These are phyloP conservation scores for Macquaria ambigua DNA, from an alignment of 2,113 vertebrate species.

Conservation along the genomic window DNA sequence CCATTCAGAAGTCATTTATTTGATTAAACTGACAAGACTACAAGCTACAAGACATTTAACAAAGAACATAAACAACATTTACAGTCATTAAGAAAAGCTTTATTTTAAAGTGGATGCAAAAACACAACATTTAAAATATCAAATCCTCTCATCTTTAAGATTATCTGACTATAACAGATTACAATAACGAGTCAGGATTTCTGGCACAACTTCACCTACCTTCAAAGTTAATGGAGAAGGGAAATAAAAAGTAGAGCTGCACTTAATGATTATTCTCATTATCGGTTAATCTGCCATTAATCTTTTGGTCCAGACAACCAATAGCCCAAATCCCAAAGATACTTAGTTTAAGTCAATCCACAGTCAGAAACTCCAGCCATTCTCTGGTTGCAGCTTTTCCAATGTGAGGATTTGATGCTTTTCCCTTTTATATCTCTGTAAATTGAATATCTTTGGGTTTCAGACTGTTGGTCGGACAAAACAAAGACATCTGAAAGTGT, in stretches of 20 bases:
- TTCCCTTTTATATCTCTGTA: neutral
- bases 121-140: neutral
- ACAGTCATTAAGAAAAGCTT: neutral
- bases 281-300: neutral
- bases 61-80: neutral
- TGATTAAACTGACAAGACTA: too few relatives aligned
- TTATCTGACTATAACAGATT: too few relatives aligned
- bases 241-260: neutral
- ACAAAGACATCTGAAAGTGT: too few relatives aligned
- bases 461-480: neutral
- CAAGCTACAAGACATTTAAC: neutral
- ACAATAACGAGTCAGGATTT: neutral
- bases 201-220: neutral
- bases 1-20: too few relatives aligned
- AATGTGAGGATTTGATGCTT: too few relatives aligned
- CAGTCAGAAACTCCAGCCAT: neutral
- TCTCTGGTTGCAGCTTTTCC: neutral
- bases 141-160: neutral
- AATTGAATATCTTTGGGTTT: neutral
- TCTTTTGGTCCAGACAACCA: neutral
- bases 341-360: neutral
- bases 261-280: neutral
- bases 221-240: neutral
- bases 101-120: constrained; percentile 6
- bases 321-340: neutral